Evolutionary conservation across 1,140 invertebrate species (phyloP), one percentile per base, ranked within the genome.

Genomic region (Chionoecetes opilio): DNA sequence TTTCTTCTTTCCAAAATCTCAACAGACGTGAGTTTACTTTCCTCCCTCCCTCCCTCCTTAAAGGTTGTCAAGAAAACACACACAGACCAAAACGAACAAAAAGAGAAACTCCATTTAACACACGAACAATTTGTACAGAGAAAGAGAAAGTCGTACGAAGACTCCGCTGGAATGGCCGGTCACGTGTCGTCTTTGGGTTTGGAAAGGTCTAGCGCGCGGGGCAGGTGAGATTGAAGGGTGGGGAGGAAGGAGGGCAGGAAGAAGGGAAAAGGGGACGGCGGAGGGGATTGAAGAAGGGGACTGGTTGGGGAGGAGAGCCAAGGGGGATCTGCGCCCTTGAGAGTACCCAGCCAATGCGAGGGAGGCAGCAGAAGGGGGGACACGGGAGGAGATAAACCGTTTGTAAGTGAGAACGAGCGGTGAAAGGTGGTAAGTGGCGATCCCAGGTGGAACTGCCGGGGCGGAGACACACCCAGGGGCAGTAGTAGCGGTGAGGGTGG

Each of bases 171-270:
- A 46, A 41, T 26, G 63, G 63, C 31, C 14, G 91, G 91, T 93
- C 93, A 93, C 11, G 93, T 93, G 53, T 93, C 46, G 29, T 82
- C 93, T 41, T 93, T 93, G 21, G 31, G 85, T 32, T 93, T 93
- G 85, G 93, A 93, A 5, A 93, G 93, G 46, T 93, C 93, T 6
- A 93, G 93, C n/a, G 93, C 93, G n/a, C 41, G 41, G 26, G 93
- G 93, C 6, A 93, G 93, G 32, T 87, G 93, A 0, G 32, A 3
- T 46, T 87, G 85, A 29, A 75, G 29, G 41, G 85, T 32, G 0
- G 86, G 93, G 29, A 93, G 85, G 85, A 93, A 82, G 29, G 93
- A 53, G 37, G 93, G 46, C 14, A 85, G 75, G 11, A 92, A 82
- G 82, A 92, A 41, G 0, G 82, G 82, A 29, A 85, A 82, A 9